Conservation (phyloP, 1,140 invertebrate species). For the Caenorhabditis brenneri region DNA sequence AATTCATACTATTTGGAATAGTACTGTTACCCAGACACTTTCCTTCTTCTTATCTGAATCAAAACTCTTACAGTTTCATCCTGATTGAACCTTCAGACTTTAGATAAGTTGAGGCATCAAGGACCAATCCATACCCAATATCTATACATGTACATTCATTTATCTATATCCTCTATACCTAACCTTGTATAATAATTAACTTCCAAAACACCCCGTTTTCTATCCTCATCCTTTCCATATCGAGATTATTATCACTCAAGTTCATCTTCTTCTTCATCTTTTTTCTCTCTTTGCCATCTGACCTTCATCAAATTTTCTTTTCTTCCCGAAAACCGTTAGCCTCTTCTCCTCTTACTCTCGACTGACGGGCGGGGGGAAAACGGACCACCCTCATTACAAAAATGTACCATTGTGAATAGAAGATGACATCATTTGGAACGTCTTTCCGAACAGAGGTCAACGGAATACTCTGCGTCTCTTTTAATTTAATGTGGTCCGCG, state of each 20-base stretch:
- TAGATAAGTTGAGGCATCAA: no score
- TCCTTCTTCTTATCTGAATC: no score
- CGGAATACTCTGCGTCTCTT: not conserved
- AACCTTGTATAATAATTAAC: not conserved
- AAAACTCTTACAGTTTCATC: no score
- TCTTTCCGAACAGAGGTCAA: not conserved
- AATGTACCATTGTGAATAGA: not conserved
- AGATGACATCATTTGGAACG: not conserved
- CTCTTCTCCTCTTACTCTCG: not conserved
- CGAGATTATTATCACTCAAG: slow-evolving; percentile 6
- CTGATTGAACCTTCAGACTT: no score
- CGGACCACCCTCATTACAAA: slow-evolving; percentile 13
- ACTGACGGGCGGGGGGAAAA: no score
- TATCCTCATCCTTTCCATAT: not conserved
- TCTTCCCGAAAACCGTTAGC: not conserved
- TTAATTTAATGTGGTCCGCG: not conserved
- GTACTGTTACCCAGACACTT: no score
- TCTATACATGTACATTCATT: not conserved
- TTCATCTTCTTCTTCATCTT: not conserved
- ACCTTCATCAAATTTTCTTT: slow-evolving; percentile 17
- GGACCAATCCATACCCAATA: no score
- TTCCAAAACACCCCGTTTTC: not conserved
- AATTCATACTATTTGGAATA: no score
- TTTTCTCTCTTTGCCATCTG: not conserved
- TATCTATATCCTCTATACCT: not conserved